Evolutionary conservation across 2,797 vertebrate species (phyloP).

Genomic region (Balearica regulorum): DNA sequence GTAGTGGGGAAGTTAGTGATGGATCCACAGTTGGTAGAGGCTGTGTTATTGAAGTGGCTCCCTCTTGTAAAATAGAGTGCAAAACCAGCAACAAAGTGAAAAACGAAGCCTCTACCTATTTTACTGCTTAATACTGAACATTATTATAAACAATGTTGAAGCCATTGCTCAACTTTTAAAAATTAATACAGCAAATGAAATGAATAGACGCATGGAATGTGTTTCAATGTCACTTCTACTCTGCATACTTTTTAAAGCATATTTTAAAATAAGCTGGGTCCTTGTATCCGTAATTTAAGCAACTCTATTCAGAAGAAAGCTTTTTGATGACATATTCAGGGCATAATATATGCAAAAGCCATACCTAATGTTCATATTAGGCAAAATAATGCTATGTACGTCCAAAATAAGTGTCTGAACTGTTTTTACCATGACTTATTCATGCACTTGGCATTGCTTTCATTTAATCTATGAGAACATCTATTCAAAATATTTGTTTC

Average conservation of each 20-base stretch:
- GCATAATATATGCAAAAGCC: neutral
- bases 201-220: neutral
- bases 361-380: neutral
- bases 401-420: neutral
- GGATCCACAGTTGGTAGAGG: neutral
- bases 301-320: neutral
- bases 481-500: slow-evolving; percentile 52
- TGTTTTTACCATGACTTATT: slow-evolving; percentile 18
- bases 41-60: neutral
- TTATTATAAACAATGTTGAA: neutral
- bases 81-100: neutral
- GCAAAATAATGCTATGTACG: neutral
- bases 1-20: neutral
- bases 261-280: neutral
- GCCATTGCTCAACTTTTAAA: neutral
- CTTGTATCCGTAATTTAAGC: neutral
- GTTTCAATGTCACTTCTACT: neutral
- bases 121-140: neutral
- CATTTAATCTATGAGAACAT: neutral
- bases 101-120: neutral
- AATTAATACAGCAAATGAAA: neutral
- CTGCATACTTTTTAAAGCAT: neutral
- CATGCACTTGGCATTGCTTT: neutral
- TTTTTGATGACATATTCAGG: neutral
- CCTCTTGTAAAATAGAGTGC: neutral